phyloP scores from a whole-genome alignment of 2,888 invertebrate species.

The Allolobophora icterica region DNA sequence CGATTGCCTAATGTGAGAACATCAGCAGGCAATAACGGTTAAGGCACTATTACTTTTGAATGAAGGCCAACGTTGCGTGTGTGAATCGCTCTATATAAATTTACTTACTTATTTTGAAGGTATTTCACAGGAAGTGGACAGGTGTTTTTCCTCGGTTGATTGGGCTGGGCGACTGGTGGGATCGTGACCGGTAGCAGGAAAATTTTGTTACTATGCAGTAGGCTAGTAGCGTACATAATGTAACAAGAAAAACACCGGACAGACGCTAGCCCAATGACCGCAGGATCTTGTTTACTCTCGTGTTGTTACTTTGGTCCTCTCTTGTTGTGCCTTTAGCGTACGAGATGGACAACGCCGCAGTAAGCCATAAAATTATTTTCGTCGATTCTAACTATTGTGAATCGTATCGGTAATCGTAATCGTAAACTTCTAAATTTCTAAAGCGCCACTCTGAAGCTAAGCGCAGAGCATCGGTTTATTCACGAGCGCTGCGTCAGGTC shows the following conservation, averaged over 20 bases:
- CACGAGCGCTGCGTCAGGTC: too few species aligned
- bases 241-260: neutral
- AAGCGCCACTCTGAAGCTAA: too few species aligned
- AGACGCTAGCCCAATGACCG: neutral
- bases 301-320: neutral
- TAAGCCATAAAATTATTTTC: constrained; percentile 3
- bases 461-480: too few species aligned
- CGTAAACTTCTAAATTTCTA: too few species aligned
- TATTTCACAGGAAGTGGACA: neutral
- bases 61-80: neutral
- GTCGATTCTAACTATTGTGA: neutral
- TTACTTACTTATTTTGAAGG: neutral
- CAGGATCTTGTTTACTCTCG: neutral
- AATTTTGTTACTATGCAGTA: constrained; percentile 2
- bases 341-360: neutral
- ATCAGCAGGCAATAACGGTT: too few species aligned
- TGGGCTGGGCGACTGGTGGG: neutral
- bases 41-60: neutral
- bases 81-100: neutral
- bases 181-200: neutral
- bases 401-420: too few species aligned
- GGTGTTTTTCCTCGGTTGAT: neutral
- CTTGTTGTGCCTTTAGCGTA: neutral
- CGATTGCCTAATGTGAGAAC: too few species aligned
- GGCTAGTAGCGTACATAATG: neutral